Conservation (phyloP, 2,113 vertebrate species). For the Irena cyanogastra region DNA sequence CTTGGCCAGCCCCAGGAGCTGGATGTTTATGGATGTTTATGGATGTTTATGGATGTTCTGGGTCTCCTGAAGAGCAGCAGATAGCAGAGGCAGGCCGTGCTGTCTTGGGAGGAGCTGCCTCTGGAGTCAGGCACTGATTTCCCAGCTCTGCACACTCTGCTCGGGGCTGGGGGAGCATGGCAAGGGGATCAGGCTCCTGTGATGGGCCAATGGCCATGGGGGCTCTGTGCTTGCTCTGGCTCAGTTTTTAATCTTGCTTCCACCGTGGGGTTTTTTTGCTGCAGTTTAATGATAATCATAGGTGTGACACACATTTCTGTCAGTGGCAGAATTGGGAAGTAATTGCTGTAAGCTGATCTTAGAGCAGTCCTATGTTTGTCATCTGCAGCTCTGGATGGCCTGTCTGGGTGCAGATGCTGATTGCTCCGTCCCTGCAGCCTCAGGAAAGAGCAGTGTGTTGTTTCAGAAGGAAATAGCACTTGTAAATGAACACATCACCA, state of each 20-base stretch:
- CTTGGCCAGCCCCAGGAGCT: not conserved
- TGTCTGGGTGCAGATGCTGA: not conserved
- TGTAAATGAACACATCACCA: not conserved
- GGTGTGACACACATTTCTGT: not conserved
- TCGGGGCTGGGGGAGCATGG: not conserved
- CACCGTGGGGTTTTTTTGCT: not conserved
- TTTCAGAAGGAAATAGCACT: not conserved
- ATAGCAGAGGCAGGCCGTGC: not conserved
- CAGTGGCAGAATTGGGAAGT: not conserved
- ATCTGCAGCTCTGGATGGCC: not conserved
- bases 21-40: not conserved
- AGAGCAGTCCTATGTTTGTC: not conserved
- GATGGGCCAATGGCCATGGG: not conserved
- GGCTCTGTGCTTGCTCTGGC: not conserved
- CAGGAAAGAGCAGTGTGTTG: not conserved
- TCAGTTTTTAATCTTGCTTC: not conserved
- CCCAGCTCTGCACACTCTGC: not conserved
- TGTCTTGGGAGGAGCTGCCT: not conserved
- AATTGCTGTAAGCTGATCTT: not conserved
- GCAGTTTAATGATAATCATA: not conserved
- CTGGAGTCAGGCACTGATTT: not conserved
- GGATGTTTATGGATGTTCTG: not conserved
- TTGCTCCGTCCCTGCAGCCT: not conserved
- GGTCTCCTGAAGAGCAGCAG: not conserved
- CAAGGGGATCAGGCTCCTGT: not conserved